phyloP scores from a whole-genome alignment of 2,113 vertebrate species.

The Nycticryphes semicollaris region DNA sequence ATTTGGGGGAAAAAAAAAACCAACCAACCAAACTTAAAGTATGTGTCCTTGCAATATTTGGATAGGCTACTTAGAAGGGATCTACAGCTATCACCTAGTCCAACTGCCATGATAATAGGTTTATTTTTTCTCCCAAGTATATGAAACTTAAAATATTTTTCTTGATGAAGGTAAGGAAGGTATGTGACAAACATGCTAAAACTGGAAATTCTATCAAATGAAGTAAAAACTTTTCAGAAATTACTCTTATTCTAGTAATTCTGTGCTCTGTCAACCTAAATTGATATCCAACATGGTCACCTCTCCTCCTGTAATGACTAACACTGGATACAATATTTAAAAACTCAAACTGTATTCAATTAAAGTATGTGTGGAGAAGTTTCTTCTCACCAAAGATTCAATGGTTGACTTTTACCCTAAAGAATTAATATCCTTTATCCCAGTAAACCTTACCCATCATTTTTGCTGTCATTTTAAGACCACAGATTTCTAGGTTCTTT shows the following conservation, averaged over 20 bases:
- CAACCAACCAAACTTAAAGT: background rate
- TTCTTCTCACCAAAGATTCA: background rate
- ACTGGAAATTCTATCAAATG: background rate
- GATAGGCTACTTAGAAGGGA: background rate
- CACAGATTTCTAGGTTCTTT: background rate
- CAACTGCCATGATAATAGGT: background rate
- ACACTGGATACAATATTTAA: background rate
- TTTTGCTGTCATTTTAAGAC: background rate
- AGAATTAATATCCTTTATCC: background rate
- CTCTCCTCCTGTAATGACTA: background rate
- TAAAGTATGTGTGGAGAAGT: background rate
- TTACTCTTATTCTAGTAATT: background rate
- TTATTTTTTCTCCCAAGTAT: background rate
- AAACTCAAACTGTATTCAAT: background rate
- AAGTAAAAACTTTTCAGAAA: background rate
- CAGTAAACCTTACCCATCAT: background rate
- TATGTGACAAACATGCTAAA: background rate
- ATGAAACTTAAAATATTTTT: background rate
- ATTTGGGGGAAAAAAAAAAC: background rate
- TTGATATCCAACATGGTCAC: background rate
- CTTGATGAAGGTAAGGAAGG: background rate
- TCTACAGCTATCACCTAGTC: background rate
- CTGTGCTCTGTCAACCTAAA: background rate
- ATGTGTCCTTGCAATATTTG: background rate
- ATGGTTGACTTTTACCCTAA: background rate